phyloP scores from a whole-genome alignment of 23 tunicate genomes.

The Trididemnum clinides region DNA sequence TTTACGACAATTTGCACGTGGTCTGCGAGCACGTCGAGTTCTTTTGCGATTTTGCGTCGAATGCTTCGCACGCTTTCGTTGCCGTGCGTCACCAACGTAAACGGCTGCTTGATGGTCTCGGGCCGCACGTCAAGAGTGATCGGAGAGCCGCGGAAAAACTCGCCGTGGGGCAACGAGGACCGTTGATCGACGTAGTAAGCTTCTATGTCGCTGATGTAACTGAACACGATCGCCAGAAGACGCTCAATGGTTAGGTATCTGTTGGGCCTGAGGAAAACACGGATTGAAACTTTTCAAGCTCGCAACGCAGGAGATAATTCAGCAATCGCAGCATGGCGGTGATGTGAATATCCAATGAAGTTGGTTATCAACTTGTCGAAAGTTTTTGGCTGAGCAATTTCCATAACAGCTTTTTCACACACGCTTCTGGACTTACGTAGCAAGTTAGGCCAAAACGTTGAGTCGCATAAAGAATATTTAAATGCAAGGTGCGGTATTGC shows the following conservation, averaged over 20 bases:
- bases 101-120: slow-evolving; percentile 41
- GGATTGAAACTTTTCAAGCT: too few relatives aligned
- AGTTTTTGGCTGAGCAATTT: too few relatives aligned
- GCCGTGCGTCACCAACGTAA: slow-evolving; percentile 55
- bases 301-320: too few relatives aligned
- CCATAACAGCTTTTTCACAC: too few relatives aligned
- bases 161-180: slow-evolving; percentile 73
- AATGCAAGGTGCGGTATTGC: too few relatives aligned
- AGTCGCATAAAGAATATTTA: too few relatives aligned
- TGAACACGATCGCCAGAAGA: slow-evolving; percentile 51
- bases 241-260: slow-evolving; percentile 60
- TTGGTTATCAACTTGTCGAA: too few relatives aligned
- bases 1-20: slow-evolving; percentile 63
- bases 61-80: slow-evolving; percentile 60
- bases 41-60: slow-evolving; percentile 40
- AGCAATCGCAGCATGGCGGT: too few relatives aligned
- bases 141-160: slow-evolving; percentile 66
- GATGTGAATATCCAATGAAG: too few relatives aligned
- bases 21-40: slow-evolving; percentile 36
- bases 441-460: too few relatives aligned
- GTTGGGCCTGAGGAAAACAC: slow-evolving; percentile 22
- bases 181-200: slow-evolving; percentile 47
- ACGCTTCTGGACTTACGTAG: too few relatives aligned
- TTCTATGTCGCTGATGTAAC: slow-evolving; percentile 70
- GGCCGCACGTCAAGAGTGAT: slow-evolving; percentile 46